A percentile compares a stretch with the other conserved stretches of the same genome.
Conservation (phyloP, 2,888 invertebrate genomes). For the Xylocampa areola region DNA sequence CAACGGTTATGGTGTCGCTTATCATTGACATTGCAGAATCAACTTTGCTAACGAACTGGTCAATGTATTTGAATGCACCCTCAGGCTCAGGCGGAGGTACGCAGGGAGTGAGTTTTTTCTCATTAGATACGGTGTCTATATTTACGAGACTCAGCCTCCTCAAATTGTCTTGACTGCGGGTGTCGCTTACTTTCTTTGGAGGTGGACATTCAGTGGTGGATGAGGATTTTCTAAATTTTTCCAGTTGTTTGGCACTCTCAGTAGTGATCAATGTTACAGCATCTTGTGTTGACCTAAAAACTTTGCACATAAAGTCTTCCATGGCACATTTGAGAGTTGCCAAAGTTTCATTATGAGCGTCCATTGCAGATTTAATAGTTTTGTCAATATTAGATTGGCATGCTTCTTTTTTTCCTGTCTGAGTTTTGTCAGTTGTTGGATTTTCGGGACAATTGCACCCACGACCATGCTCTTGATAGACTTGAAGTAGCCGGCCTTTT, state of each 20-base stretch:
- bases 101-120: background rate
- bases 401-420: background rate
- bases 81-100: background rate
- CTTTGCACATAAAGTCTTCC: slow-evolving; percentile 68
- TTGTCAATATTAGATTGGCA: slow-evolving; percentile 9
- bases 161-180: background rate
- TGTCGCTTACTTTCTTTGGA: slow-evolving; percentile 28
- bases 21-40: slow-evolving; percentile 61
- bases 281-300: slow-evolving; percentile 68
- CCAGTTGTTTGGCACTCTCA: slow-evolving; percentile 64
- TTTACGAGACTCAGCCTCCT: slow-evolving; percentile 38
- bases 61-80: slow-evolving; percentile 1
- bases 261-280: slow-evolving; percentile 63
- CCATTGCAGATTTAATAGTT: slow-evolving; percentile 28
- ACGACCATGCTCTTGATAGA: too few species aligned
- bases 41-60: slow-evolving; percentile 55
- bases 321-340: slow-evolving; percentile 68
- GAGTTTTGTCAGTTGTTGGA: too few species aligned
- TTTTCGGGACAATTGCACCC: too few species aligned
- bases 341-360: slow-evolving; percentile 64
- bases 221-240: slow-evolving; percentile 52
- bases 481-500: too few species aligned
- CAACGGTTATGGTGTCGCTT: slow-evolving; percentile 50
- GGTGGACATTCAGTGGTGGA: slow-evolving; percentile 34
- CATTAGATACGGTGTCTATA: slow-evolving; percentile 18